phyloP scores from a whole-genome alignment of 1,140 invertebrate genomes.

The Neodiprion pinetum region DNA sequence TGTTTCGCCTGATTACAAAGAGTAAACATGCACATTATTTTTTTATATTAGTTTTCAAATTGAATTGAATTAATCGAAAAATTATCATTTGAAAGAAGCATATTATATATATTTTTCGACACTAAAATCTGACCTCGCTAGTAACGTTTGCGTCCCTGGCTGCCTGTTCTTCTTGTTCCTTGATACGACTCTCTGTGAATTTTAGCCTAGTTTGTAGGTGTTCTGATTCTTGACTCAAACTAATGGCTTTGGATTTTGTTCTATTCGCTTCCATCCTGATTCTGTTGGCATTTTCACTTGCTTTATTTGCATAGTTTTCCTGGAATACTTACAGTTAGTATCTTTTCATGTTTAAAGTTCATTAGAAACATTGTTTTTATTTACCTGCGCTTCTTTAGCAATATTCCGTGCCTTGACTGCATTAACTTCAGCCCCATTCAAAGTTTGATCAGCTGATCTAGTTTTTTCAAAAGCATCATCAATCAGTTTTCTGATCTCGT shows the following conservation, averaged over 20 bases:
- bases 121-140: constrained; percentile 69
- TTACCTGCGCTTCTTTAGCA: constrained; percentile 82
- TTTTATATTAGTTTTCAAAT: constrained; percentile 9
- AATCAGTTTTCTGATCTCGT: constrained; percentile 64
- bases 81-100: constrained; percentile 6
- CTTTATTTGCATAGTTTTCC: constrained; percentile 51
- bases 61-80: constrained; percentile 3
- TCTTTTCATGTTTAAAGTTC: constrained; percentile 10
- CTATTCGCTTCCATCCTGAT: constrained; percentile 79
- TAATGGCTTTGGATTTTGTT: constrained; percentile 76
- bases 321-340: constrained; percentile 48
- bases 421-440: constrained; percentile 78
- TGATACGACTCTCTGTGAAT: constrained; percentile 73
- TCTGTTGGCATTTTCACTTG: constrained; percentile 69
- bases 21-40: constrained; percentile 11
- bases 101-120: background rate
- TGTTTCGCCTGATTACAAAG: constrained; percentile 65
- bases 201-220: constrained; percentile 75
- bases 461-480: constrained; percentile 68
- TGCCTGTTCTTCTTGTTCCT: constrained; percentile 76
- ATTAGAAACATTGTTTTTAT: constrained; percentile 15
- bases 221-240: constrained; percentile 79
- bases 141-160: constrained; percentile 76
- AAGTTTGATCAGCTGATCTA: constrained; percentile 73
- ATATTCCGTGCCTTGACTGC: constrained; percentile 78